phyloP scores from a whole-genome alignment of 2,797 vertebrate genomes.

The Rhodeus uyekii region DNA sequence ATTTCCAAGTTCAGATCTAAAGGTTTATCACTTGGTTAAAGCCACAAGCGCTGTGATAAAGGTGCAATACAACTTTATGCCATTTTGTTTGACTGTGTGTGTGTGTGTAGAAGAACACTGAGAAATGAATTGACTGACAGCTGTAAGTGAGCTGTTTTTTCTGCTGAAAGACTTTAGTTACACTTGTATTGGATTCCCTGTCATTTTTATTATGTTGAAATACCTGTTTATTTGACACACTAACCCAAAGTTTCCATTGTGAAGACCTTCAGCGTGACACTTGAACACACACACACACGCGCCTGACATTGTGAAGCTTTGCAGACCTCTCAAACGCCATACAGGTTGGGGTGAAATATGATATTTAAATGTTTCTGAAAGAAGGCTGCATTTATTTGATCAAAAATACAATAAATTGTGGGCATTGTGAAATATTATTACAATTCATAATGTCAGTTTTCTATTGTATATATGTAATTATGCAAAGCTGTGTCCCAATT shows the following conservation, averaged over 20 bases:
- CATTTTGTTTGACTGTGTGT: no score
- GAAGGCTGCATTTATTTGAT: not conserved
- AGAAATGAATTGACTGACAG: not conserved
- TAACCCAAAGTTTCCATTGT: not conserved
- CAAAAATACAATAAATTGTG: not conserved
- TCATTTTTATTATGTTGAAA: not conserved
- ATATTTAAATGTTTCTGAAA: not conserved
- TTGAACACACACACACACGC: not conserved
- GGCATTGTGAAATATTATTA: not conserved
- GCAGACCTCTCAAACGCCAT: not conserved
- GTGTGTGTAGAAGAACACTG: not conserved
- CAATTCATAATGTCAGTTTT: not conserved
- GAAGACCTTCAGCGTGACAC: not conserved
- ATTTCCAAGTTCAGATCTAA: not conserved
- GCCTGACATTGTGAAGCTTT: not conserved
- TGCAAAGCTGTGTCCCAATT: no score
- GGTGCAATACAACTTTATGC: no score
- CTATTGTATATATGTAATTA: not conserved
- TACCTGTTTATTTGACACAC: slow-evolving; percentile 12
- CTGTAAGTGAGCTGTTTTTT: not conserved
- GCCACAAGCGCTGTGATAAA: no score
- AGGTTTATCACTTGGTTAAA: not conserved
- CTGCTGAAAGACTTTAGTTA: not conserved
- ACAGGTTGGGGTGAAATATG: not conserved
- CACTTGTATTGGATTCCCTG: not conserved